Conservation (phyloP, 1,140 invertebrate genomes). For the Zaprionus lachaisei region DNA sequence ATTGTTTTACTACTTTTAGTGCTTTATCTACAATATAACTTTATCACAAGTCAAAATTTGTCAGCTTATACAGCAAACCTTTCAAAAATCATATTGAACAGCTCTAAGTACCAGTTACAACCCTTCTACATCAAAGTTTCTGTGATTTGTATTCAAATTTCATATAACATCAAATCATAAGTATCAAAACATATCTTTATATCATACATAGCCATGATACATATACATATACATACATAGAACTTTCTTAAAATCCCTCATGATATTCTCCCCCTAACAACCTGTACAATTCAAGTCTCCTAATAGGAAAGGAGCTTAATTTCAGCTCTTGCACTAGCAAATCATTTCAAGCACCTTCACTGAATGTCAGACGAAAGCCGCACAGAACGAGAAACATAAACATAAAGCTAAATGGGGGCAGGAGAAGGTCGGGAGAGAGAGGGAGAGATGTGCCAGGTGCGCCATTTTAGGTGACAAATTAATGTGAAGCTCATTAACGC, state of each 20-base stretch:
- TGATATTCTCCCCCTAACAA: neutral
- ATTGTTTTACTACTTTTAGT: no score
- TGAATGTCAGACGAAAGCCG: slow-evolving; percentile 45
- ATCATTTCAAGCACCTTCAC: slow-evolving; percentile 53
- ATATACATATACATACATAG: no score
- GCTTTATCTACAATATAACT: no score
- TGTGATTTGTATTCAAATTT: neutral
- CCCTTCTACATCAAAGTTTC: neutral
- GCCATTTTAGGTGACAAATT: slow-evolving; percentile 73
- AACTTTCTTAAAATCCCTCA: neutral
- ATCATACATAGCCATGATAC: no score
- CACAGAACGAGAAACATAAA: slow-evolving; percentile 14
- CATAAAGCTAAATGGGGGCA: neutral
- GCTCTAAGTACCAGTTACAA: no score
- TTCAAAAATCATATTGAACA: no score
- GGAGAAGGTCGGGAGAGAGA: neutral
- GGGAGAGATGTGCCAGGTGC: slow-evolving; percentile 55
- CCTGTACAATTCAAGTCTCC: neutral
- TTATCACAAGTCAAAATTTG: no score
- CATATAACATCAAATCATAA: neutral
- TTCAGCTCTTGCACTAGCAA: slow-evolving; percentile 6
- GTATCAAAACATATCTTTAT: neutral
- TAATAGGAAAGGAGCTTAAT: slow-evolving; percentile 2
- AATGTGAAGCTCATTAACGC: slow-evolving; percentile 81
- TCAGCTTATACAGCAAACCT: no score